Evolutionary conservation across 2,113 vertebrate genomes (phyloP).

Genomic region (Probosciger aterrimus): DNA sequence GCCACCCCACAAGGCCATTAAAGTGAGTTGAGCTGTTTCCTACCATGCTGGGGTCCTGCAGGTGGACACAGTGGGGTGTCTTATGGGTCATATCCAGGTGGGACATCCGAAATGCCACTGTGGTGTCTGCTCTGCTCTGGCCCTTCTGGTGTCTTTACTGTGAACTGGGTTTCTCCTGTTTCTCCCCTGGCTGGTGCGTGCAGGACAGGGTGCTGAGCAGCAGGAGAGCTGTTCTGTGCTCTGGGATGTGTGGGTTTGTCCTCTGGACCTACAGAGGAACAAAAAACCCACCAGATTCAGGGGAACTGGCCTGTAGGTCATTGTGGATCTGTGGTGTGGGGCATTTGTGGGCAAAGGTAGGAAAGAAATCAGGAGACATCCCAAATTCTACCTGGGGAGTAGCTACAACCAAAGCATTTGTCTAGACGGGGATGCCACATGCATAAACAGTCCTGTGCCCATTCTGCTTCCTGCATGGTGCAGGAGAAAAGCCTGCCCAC

Average conservation of each 20-base stretch:
- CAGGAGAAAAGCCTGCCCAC: not conserved
- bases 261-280: not conserved
- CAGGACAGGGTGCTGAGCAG: not conserved
- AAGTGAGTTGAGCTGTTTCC: conserved; percentile 60
- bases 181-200: not conserved
- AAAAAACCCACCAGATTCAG: not conserved
- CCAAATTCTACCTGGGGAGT: not conserved
- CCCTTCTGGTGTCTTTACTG: not conserved
- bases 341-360: not conserved
- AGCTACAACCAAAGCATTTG: not conserved
- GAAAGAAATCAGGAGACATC: not conserved
- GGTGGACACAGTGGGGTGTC: not conserved
- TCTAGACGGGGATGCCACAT: not conserved
- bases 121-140: not conserved
- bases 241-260: not conserved
- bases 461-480: not conserved
- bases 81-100: not conserved
- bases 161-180: not conserved
- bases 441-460: not conserved
- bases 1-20: conserved; percentile 64
- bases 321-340: not conserved
- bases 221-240: not conserved
- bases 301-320: not conserved
- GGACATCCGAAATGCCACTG: not conserved
- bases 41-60: too few species aligned